Base-by-base conservation (phyloP, 1,140 invertebrate genomes). In the Streblospio benedicti region DNA sequence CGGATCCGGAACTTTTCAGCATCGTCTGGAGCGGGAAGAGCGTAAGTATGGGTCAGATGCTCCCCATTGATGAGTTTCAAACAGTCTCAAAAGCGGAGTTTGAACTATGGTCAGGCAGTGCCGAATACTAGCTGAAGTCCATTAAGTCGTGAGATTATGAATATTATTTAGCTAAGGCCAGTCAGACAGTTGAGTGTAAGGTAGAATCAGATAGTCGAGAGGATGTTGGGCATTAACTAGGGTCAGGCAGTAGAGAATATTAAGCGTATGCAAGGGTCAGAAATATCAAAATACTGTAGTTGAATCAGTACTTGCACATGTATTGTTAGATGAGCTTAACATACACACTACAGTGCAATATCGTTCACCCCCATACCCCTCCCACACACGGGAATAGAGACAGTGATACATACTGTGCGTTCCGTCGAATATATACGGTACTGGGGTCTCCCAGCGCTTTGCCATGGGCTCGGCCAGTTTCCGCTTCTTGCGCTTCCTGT, bases 1-100 rank as follows among this genome's bases (percentile, higher is more conserved):
- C 93, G 93, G 80, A 97, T 97, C 0, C 96, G 79, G 0, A 91
- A 91, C 75, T 94, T 92, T 33, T 62, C 60, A 76, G 95, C 91
- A 0, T 87, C 84, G 1, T 93, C 78, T 79, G 50, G 4, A n/a
- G n/a, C 18, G 5, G 4, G n/a, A 47, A 4, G 27, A 47, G 18
- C 38, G n/a, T n/a, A n/a, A n/a, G n/a, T n/a, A n/a, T n/a, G n/a
- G n/a, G n/a, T n/a, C n/a, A n/a, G n/a, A 41, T n/a, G 12, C 38
- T n/a, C n/a, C 38, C 38, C 38, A 12, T 12, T n/a, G 12, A 12
- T n/a, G 38, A 41, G 12, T 41, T 12, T 12, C 12, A n/a, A 12
- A 41, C 12, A 12, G n/a, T n/a, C n/a, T 41, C n/a, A 41, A n/a
- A 41, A 41, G 38, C 38, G n/a, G n/a, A 41, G n/a, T 41, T n/a